Conservation (phyloP, 2,888 invertebrate species). For the Bombylius discolor region DNA sequence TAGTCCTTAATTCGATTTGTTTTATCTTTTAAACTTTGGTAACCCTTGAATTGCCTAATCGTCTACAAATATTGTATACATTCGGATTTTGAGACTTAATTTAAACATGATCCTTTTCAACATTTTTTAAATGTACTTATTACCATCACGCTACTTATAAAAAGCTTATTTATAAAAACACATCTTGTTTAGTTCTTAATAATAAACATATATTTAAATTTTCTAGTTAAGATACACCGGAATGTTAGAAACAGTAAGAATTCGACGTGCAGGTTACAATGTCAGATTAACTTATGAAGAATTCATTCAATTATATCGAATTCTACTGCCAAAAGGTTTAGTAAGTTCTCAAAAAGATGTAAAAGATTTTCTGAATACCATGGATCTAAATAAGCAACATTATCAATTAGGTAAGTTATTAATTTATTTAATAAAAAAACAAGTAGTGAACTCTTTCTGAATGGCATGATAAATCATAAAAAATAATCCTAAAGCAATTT, state of each 20-base stretch:
- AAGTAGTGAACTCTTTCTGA: neutral
- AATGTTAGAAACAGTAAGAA: conserved; percentile 91
- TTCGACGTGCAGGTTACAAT: conserved; percentile 89
- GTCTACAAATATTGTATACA: too few relatives aligned
- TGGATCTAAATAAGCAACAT: conserved; percentile 77
- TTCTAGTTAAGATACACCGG: conserved; percentile 81
- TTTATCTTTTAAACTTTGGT: too few relatives aligned
- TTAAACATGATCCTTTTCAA: too few relatives aligned
- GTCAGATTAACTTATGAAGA: conserved; percentile 87
- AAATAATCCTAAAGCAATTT: too few relatives aligned
- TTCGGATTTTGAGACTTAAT: too few relatives aligned
- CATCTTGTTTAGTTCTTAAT: too few relatives aligned
- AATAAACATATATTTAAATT: neutral
- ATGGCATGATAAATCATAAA: too few relatives aligned
- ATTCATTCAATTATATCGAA: conserved; percentile 85
- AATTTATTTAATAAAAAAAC: neutral
- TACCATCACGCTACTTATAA: too few relatives aligned
- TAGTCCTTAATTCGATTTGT: too few relatives aligned
- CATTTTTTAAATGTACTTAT: too few relatives aligned
- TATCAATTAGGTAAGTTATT: conserved; percentile 61
- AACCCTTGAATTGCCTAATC: too few relatives aligned
- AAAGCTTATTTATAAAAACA: too few relatives aligned
- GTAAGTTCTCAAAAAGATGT: conserved; percentile 79
- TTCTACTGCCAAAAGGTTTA: conserved; percentile 75
- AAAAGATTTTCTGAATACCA: conserved; percentile 63